A percentile compares a stretch with the other conserved stretches of the same genome.
Evolutionary conservation across 2,888 invertebrate genomes (phyloP).

Genomic region (Bombyx huttoni): DNA sequence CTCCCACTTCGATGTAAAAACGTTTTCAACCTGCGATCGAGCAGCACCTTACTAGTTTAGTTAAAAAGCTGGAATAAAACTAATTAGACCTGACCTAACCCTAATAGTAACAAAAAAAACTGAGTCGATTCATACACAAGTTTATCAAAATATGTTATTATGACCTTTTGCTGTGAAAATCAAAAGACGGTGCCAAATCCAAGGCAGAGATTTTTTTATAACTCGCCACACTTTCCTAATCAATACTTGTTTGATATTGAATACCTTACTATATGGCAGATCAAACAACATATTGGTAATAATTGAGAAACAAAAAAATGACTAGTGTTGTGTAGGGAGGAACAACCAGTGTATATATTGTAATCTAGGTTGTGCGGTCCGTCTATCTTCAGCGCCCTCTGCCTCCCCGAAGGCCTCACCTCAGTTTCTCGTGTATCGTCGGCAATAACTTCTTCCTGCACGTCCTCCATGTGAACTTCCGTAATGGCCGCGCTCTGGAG

Average conservation of each 20-base stretch:
- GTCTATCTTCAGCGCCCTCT: constrained; percentile 6
- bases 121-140: too few species aligned
- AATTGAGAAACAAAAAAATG: too few species aligned
- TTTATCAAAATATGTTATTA: too few species aligned
- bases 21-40: constrained; percentile 61
- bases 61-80: constrained; percentile 62
- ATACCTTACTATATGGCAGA: too few species aligned
- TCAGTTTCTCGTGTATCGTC: constrained; percentile 55
- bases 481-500: constrained; percentile 87
- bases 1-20: constrained; percentile 85
- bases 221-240: too few species aligned
- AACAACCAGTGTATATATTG: background rate
- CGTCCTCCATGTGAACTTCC: constrained; percentile 90
- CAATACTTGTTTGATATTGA: too few species aligned
- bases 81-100: constrained; percentile 51
- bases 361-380: background rate
- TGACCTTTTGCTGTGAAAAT: too few species aligned
- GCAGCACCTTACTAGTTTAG: constrained; percentile 56
- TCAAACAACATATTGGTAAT: too few species aligned
- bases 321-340: too few species aligned
- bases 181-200: too few species aligned
- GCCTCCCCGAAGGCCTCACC: constrained; percentile 37
- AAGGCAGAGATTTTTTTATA: too few species aligned
- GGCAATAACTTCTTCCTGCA: constrained; percentile 55
- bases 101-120: background rate